These are phyloP conservation scores for Laothoe populi DNA, from an alignment of 2,888 invertebrate genomes.

Conservation along the genomic window DNA sequence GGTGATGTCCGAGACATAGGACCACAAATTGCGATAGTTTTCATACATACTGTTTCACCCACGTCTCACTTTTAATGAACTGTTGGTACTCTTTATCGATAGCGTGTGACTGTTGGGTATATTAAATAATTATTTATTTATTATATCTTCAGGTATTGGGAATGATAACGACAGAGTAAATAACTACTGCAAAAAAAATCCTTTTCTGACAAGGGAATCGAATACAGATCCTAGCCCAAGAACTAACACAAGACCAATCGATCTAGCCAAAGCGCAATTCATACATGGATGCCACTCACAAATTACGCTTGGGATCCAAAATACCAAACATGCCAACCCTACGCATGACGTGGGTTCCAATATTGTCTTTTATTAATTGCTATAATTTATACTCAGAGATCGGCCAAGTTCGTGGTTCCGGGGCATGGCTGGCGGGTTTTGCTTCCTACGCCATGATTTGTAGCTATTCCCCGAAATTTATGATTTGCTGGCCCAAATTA, in stretches of 20 bases:
- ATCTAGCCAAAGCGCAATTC: not conserved
- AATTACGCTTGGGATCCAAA: not conserved
- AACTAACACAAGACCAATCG: not conserved
- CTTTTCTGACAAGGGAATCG: too few species aligned
- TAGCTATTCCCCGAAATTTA: conserved; percentile 23
- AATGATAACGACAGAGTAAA: too few species aligned
- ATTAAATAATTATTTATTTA: too few species aligned
- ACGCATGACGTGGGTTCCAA: conserved; percentile 27
- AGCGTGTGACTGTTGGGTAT: too few species aligned
- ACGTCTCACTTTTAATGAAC: too few species aligned
- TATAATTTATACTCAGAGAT: conserved; percentile 29
- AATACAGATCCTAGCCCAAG: too few species aligned
- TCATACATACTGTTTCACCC: too few species aligned
- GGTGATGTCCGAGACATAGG: too few species aligned
- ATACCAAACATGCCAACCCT: conserved; percentile 12
- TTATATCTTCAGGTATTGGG: too few species aligned
- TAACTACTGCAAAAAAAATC: too few species aligned
- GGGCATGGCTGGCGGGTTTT: conserved; percentile 23
- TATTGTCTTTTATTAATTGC: conserved; percentile 30
- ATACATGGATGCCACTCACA: not conserved
- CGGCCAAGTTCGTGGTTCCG: conserved; percentile 24
- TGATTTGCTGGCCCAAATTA: conserved; percentile 10
- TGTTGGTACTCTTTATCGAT: too few species aligned
- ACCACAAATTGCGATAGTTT: too few species aligned
- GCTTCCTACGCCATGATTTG: conserved; percentile 27